These are phyloP conservation scores for Caenorhabditis angaria DNA, from an alignment of 2,888 invertebrate genomes.

Conservation along the genomic window DNA sequence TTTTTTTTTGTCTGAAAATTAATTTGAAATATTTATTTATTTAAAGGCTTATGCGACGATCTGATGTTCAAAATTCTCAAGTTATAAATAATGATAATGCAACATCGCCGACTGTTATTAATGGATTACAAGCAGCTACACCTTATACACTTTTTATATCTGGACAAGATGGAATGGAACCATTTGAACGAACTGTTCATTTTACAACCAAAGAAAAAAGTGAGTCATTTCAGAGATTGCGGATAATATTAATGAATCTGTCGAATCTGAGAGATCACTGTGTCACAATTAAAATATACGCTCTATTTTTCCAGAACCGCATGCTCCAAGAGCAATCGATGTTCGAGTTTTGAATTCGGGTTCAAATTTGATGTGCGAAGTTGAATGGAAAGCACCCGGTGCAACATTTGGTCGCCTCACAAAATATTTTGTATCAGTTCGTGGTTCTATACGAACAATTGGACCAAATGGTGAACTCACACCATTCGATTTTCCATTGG, in stretches of 20 bases:
- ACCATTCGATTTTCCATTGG: conserved; percentile 57
- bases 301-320: conserved; percentile 61
- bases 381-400: conserved; percentile 68
- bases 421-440: conserved; percentile 63
- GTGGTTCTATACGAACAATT: conserved; percentile 55
- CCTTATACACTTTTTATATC: conserved; percentile 68
- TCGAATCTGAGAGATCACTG: no score
- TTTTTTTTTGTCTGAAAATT: conserved; percentile 4
- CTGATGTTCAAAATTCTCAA: conserved; percentile 46
- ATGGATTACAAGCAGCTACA: conserved; percentile 55
- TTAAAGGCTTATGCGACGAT: conserved; percentile 57
- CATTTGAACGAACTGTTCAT: conserved; percentile 64
- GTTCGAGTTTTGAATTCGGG: conserved; percentile 59
- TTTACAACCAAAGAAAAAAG: conserved; percentile 64
- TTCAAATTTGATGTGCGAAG: conserved; percentile 60
- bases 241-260: no score
- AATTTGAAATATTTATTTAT: not conserved
- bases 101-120: conserved; percentile 47
- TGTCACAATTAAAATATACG: no score
- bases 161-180: conserved; percentile 63
- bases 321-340: conserved; percentile 62
- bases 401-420: conserved; percentile 63
- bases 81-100: conserved; percentile 48
- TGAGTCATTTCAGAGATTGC: conserved; percentile 26
- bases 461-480: conserved; percentile 45